These are phyloP conservation scores for Endotricha flammealis DNA, from an alignment of 2,888 invertebrate species.

Conservation along the genomic window DNA sequence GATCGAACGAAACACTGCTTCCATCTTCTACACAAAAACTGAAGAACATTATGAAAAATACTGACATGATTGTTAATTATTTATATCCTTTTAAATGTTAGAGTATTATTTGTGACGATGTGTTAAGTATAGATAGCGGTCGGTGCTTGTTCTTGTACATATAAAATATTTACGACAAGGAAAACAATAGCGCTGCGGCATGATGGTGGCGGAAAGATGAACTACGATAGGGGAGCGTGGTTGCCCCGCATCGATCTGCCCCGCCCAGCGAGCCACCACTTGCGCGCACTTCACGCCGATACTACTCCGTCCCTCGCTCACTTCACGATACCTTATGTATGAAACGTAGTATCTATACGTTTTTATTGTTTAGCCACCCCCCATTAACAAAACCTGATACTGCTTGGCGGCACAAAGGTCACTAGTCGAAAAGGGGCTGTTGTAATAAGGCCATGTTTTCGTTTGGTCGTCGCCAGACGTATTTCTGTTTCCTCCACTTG, in stretches of 20 bases:
- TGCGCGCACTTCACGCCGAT: slow-evolving; percentile 58
- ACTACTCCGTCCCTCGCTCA: slow-evolving; percentile 45
- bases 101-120: not conserved
- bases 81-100: slow-evolving; percentile 4
- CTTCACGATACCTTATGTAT: slow-evolving; percentile 64
- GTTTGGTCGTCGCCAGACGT: slow-evolving; percentile 26
- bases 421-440: slow-evolving; percentile 39
- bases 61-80: no score
- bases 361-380: slow-evolving; percentile 59
- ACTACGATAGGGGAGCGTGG: slow-evolving; percentile 39
- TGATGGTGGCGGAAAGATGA: slow-evolving; percentile 26
- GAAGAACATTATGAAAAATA: no score
- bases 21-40: no score
- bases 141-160: not conserved
- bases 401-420: slow-evolving; percentile 50
- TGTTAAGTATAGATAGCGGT: not conserved
- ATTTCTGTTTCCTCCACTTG: slow-evolving; percentile 24
- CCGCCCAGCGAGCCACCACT: slow-evolving; percentile 42
- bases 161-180: slow-evolving; percentile 15
- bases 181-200: slow-evolving; percentile 28
- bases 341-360: slow-evolving; percentile 69
- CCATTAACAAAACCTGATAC: slow-evolving; percentile 59
- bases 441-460: slow-evolving; percentile 32
- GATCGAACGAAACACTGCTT: no score
- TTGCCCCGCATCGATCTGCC: slow-evolving; percentile 56